A percentile compares a stretch with the other conserved stretches of the same genome.
Evolutionary conservation across 2,888 invertebrate species (phyloP).

Genomic region (Epiblema foenella): DNA sequence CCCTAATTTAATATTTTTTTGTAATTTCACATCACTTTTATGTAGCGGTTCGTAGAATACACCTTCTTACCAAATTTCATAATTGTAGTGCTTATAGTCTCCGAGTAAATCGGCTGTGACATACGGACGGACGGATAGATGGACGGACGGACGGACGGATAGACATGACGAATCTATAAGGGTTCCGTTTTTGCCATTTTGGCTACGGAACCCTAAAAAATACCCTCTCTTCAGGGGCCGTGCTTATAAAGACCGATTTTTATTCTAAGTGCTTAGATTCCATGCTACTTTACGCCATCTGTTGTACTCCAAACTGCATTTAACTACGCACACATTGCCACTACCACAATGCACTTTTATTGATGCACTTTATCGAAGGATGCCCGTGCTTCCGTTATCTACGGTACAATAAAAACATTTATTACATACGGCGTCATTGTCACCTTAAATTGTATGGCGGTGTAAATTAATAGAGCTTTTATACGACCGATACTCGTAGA

Average conservation of each 20-base stretch:
- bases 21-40: too few relatives aligned
- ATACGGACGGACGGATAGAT: too few relatives aligned
- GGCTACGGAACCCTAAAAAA: too few relatives aligned
- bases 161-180: too few relatives aligned
- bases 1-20: too few relatives aligned
- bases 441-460: conserved; percentile 53
- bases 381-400: conserved; percentile 49
- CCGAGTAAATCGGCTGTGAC: too few relatives aligned
- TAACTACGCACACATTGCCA: conserved; percentile 34
- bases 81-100: too few relatives aligned
- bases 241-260: not conserved
- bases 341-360: conserved; percentile 45
- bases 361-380: conserved; percentile 40
- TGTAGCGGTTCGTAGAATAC: too few relatives aligned
- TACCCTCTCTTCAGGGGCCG: not conserved
- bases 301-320: conserved; percentile 32
- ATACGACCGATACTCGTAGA: conserved; percentile 1
- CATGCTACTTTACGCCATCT: conserved; percentile 31
- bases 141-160: too few relatives aligned
- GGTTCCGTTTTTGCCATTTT: too few relatives aligned
- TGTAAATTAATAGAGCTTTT: conserved; percentile 22
- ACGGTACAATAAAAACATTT: conserved; percentile 41
- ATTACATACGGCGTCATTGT: conserved; percentile 47
- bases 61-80: too few relatives aligned
- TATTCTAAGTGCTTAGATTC: not conserved